phyloP scores from a whole-genome alignment of 2,113 vertebrate genomes.

The Rhinoderma darwinii region DNA sequence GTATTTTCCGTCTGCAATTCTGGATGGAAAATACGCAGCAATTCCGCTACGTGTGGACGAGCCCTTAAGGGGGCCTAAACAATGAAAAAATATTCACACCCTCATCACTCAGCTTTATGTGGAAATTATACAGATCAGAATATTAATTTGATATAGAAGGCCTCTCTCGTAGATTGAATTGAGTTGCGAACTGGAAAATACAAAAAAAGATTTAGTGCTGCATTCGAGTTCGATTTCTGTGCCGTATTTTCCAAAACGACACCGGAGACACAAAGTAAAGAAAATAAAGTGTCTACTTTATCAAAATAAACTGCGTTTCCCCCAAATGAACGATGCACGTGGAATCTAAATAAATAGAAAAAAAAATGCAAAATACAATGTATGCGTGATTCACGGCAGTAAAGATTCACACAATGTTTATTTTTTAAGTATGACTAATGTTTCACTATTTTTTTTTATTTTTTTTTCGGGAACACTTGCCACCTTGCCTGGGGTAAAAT shows the following conservation, averaged over 20 bases:
- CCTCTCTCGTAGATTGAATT: too few species aligned
- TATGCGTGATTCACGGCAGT: neutral
- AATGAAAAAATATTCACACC: neutral
- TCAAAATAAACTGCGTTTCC: neutral
- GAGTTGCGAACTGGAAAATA: neutral
- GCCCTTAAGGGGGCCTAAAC: neutral
- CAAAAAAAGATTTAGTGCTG: neutral
- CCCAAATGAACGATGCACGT: neutral
- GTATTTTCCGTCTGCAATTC: too few species aligned
- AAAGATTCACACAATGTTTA: neutral
- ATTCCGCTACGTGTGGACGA: too few species aligned
- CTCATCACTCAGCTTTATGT: neutral
- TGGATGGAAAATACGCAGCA: too few species aligned
- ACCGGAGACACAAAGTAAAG: neutral
- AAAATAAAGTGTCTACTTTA: constrained; percentile 1
- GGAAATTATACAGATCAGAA: neutral
- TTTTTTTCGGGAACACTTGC: constrained; percentile 9
- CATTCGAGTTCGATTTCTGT: neutral
- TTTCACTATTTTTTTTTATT: neutral
- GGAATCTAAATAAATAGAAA: constrained; percentile 21
- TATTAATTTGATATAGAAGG: too few species aligned
- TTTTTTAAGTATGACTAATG: constrained; percentile 29
- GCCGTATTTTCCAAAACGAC: neutral
- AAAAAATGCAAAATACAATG: neutral
- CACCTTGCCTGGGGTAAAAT: neutral